Conservation (phyloP, 2,113 vertebrate genomes). For the Guaruba guarouba region DNA sequence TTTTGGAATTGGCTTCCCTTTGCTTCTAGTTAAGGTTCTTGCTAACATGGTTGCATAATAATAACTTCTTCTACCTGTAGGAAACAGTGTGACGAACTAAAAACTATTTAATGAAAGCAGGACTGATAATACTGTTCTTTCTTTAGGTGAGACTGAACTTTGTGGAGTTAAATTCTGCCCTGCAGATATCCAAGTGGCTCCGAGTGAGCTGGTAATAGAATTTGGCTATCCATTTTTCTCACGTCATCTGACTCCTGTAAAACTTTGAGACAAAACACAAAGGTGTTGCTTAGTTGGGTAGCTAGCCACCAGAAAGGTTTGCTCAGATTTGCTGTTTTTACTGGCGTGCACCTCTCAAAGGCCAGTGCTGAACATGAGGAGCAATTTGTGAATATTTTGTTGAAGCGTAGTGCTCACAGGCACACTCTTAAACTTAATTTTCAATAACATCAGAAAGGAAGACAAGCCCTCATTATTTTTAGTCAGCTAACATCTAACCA, state of each 20-base stretch:
- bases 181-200: not conserved
- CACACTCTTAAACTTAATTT: not conserved
- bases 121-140: not conserved
- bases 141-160: not conserved
- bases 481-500: not conserved
- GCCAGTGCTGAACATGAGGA: not conserved
- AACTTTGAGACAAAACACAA: slow-evolving; percentile 41
- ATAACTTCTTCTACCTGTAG: not conserved
- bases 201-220: not conserved
- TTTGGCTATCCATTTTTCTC: slow-evolving; percentile 11
- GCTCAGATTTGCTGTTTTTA: not conserved
- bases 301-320: not conserved
- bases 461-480: not conserved
- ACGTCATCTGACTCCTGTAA: not conserved
- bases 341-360: not conserved
- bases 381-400: not conserved
- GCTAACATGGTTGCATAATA: not conserved
- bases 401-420: not conserved
- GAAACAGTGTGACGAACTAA: not conserved
- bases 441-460: not conserved
- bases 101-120: not conserved
- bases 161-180: not conserved
- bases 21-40: not conserved
- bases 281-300: slow-evolving; percentile 23
- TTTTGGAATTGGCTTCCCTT: not conserved